Conservation (phyloP, 1,140 invertebrate species). For the Acromyrmex heyeri region DNA sequence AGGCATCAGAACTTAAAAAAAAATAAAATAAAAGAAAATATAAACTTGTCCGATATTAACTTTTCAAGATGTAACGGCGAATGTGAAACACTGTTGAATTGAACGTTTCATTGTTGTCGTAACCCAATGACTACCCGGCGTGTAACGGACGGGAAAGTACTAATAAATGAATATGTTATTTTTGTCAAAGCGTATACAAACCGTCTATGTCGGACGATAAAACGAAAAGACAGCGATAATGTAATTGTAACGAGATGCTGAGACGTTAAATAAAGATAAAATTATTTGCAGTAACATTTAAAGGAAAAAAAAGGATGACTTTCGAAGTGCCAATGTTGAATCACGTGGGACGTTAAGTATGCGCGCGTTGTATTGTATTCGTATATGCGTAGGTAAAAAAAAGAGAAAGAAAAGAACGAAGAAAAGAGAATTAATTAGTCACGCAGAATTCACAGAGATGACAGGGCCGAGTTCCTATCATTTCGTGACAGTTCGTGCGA, state of each 20-base stretch:
- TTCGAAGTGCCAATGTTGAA: constrained; percentile 81
- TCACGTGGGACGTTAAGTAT: constrained; percentile 62
- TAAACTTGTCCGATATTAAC: constrained; percentile 55
- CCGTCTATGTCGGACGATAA: constrained; percentile 61
- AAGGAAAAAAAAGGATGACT: constrained; percentile 60
- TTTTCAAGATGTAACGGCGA: constrained; percentile 20
- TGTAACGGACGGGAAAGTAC: constrained; percentile 42
- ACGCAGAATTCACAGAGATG: constrained; percentile 63
- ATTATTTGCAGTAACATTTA: constrained; percentile 54
- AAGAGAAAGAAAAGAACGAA: constrained; percentile 19
- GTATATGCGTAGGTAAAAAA: constrained; percentile 62
- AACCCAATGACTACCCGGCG: constrained; percentile 68
- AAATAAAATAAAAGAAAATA: constrained; percentile 10
- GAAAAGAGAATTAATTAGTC: constrained; percentile 47
- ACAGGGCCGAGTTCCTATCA: constrained; percentile 76
- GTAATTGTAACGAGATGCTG: constrained; percentile 69
- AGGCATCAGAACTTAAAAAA: constrained; percentile 64
- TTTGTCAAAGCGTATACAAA: constrained; percentile 69
- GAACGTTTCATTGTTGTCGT: constrained; percentile 65
- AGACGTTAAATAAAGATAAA: constrained; percentile 50
- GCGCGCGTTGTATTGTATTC: constrained; percentile 57
- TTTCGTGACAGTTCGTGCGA: constrained; percentile 62
- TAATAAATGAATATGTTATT: constrained; percentile 65
- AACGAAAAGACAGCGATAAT: constrained; percentile 66
- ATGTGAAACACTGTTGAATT: constrained; percentile 45